Conservation (phyloP, 1,140 invertebrate genomes). For the Matsumurasca onukii region DNA sequence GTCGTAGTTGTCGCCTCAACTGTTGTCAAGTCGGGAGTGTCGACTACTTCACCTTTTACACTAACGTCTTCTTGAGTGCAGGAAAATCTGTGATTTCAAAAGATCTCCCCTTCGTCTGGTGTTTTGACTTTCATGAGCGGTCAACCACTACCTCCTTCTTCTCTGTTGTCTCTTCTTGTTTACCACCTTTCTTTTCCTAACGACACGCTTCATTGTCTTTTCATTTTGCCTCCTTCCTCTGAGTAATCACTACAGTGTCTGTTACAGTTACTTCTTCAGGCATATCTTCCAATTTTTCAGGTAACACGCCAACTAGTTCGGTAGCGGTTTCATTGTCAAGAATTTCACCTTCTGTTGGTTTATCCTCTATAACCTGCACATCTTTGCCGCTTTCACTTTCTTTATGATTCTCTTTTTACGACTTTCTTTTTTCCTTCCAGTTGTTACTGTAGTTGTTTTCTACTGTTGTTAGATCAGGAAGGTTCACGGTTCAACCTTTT, state of each 20-base stretch:
- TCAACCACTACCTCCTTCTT: constrained; percentile 31
- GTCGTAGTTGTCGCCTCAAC: constrained; percentile 39
- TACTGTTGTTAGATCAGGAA: constrained; percentile 37
- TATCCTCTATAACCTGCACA: constrained; percentile 42
- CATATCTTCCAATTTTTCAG: constrained; percentile 16
- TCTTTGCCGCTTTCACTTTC: constrained; percentile 37
- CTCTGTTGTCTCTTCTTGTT: constrained; percentile 29
- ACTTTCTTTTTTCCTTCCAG: constrained; percentile 37
- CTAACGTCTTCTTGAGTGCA: constrained; percentile 37
- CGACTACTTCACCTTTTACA: constrained; percentile 34
- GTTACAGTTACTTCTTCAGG: constrained; percentile 30
- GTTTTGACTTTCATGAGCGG: constrained; percentile 43
- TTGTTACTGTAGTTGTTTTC: constrained; percentile 36
- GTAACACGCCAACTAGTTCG: constrained; percentile 34
- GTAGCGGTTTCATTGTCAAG: constrained; percentile 36
- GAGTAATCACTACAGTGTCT: constrained; percentile 40
- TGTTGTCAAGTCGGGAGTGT: constrained; percentile 34
- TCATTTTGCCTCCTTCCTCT: constrained; percentile 37
- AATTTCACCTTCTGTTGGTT: constrained; percentile 30
- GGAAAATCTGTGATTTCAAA: constrained; percentile 18
- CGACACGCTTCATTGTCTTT: constrained; percentile 34
- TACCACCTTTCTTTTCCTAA: constrained; percentile 37
- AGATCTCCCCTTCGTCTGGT: constrained; percentile 7
- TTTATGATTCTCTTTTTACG: constrained; percentile 43
- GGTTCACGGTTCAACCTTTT: constrained; percentile 24